A percentile compares a stretch with the other conserved stretches of the same genome.
Evolutionary conservation across 2,113 vertebrate species (phyloP).

Genomic region (Tichodroma muraria): DNA sequence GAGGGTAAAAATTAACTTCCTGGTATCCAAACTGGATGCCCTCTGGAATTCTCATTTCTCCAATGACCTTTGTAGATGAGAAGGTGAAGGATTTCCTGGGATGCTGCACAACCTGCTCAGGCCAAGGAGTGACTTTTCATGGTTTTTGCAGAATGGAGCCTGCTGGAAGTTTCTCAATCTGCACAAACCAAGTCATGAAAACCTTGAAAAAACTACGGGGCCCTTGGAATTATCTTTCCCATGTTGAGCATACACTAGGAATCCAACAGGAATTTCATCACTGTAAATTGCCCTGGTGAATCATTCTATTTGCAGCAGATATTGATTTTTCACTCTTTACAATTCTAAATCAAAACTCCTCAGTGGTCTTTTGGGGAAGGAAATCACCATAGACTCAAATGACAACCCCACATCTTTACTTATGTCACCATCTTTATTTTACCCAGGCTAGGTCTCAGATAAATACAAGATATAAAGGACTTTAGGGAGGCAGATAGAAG

Average conservation of each 20-base stretch:
- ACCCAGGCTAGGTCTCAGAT: not conserved
- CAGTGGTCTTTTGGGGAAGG: not conserved
- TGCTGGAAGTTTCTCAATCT: not conserved
- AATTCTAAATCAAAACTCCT: not conserved
- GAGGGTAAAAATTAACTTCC: not conserved
- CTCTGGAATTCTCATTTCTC: not conserved
- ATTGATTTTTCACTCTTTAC: not conserved
- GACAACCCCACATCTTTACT: not conserved
- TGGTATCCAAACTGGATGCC: not conserved
- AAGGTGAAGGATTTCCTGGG: not conserved
- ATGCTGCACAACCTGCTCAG: not conserved
- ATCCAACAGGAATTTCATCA: not conserved
- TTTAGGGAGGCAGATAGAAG: not conserved
- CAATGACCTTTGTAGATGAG: not conserved
- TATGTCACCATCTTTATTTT: fast-evolving
- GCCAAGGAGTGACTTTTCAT: not conserved
- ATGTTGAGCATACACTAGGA: not conserved
- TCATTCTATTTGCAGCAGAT: not conserved
- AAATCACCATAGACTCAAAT: not conserved
- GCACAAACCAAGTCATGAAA: not conserved
- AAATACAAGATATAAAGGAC: not conserved
- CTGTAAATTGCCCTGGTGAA: not conserved
- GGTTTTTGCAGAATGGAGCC: not conserved
- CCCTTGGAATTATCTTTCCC: not conserved
- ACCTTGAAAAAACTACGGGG: not conserved